These are phyloP conservation scores for Betta splendens DNA, from an alignment of 2,797 vertebrate species.

Conservation along the genomic window DNA sequence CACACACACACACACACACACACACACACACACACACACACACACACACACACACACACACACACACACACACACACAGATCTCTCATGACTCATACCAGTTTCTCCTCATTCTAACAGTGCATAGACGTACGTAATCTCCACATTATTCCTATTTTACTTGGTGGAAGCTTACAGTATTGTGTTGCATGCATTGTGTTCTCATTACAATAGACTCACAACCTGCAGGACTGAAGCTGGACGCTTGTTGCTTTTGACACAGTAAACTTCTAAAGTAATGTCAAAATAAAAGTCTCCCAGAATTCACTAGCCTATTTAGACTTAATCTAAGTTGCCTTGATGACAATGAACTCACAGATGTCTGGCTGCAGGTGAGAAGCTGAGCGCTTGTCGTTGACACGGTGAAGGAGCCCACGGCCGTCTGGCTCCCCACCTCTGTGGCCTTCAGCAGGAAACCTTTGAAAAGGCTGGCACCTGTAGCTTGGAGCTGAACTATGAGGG, in stretches of 20 bases:
- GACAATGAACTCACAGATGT: constrained; percentile 77
- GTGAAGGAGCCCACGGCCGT: constrained; percentile 79
- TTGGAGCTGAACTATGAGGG: constrained; percentile 77
- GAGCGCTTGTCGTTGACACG: constrained; percentile 47
- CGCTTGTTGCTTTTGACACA: constrained; percentile 27
- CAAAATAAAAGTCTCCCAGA: too few species aligned
- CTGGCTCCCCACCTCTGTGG: constrained; percentile 68
- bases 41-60: not conserved
- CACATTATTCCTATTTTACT: too few species aligned
- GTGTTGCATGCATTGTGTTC: not conserved
- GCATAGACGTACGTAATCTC: too few species aligned
- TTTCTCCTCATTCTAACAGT: too few species aligned
- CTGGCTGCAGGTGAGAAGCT: constrained; percentile 69
- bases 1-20: not conserved
- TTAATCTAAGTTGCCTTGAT: too few species aligned
- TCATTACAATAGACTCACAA: constrained; percentile 67
- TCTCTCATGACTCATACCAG: too few species aligned
- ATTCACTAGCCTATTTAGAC: too few species aligned
- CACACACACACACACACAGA: not conserved
- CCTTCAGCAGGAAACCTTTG: constrained; percentile 83
- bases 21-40: not conserved
- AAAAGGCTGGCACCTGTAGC: constrained; percentile 57
- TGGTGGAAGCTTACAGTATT: too few species aligned
- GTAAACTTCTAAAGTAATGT: too few species aligned
- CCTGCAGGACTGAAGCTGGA: constrained; percentile 73